Evolutionary conservation across 2,113 vertebrate species (phyloP), one percentile per base, ranked within the genome.

Genomic region (Hemichromis elongatus): DNA sequence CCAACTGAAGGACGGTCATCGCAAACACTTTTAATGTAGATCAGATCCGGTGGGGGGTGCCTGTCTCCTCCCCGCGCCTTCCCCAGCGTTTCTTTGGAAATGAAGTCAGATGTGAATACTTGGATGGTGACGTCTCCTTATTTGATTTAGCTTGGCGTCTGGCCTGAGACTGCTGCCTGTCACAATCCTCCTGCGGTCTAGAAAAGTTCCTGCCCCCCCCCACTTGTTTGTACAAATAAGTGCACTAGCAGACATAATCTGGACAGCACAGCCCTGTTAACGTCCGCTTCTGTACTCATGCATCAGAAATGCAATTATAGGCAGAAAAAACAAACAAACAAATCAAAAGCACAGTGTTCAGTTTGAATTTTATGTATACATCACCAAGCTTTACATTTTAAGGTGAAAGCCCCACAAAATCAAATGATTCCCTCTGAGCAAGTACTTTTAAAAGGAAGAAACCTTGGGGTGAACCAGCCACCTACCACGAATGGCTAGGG

Each of bases 91-190:
- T 24, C 59, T 88, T 61, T 88, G 85, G 81, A 88, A 89, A 83
- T 89, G 35, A 56, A 86, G 79, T 90, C 79, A 81, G 84, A 86
- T 80, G 37, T 53, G 77, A 86, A 92, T 93, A 82, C 90, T 91
- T 92, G 82, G 73, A 54, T 45, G 79, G 56, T 86, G 82, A 91
- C 33, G 81, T 81, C 50, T 85, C 79, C 5, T 94, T 84, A 95
- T 95, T 94, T 89, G 86, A 95, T 96, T 90, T 93, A 45, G 33
- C 59, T 55, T 47, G 86, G 81, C 57, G 30, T 91, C 91, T 83
- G 90, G 80, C 84, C 70, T 2, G 47, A 81, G 81, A 83, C 80
- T 79, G 50, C 82, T 55, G 82, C 81, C 85, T 26, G 4, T 85
- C 55, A 26, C 87, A 63, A 88, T 75, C 80, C 83, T 88, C 81